Evolutionary conservation across 2,888 invertebrate species (phyloP), one percentile per base, ranked within the genome.

Genomic region (Odontomyia ornata): DNA sequence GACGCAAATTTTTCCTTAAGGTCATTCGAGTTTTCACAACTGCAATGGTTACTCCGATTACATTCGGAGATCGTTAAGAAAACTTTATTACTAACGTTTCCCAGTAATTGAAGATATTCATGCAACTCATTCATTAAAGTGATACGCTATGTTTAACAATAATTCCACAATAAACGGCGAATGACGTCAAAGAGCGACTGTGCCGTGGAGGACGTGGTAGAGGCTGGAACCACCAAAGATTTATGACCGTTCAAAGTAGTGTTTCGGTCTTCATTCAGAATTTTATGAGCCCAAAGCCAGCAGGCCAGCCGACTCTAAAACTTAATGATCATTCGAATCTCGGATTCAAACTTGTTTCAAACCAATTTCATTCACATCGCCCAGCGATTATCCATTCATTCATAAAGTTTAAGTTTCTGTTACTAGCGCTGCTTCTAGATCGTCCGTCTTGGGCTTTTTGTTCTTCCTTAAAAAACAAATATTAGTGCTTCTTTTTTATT

Each of bases 181-280:
- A 64, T 67, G 47, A 52, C 23, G 7, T 21, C 23, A 75, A 60
- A 23, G 28, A 30, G 52, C 36, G n/a, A 18, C 1, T 7, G 18
- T 7, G 28, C 27, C 18, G 7, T 27, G 18, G 23, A 27, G 52
- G 11, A 28, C 25, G 67, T 21, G 18, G 36, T 15, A 23, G 25
- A 60, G 60, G 13, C 3, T 56, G 27, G 18, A 46, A 60, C 25
- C 36, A 23, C 13, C 18, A 15, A 65, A 76, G 76, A 76, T 76
- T 67, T 76, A 76, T 62, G 76, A 76, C 67, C 76, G 56, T 65
- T 76, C 67, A 76, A 30, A 52, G 65, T 21, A 28, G 76, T 67
- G 76, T 65, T 76, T 76, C 56, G 64, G 75, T 75, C 18, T 64
- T 64, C 21, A 18, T 18, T 25, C 15, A 23, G 46, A n/a, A 11